A percentile compares a stretch with the other conserved stretches of the same genome.
Conservation (phyloP, 2,888 invertebrate genomes). For the Erannis defoliaria region DNA sequence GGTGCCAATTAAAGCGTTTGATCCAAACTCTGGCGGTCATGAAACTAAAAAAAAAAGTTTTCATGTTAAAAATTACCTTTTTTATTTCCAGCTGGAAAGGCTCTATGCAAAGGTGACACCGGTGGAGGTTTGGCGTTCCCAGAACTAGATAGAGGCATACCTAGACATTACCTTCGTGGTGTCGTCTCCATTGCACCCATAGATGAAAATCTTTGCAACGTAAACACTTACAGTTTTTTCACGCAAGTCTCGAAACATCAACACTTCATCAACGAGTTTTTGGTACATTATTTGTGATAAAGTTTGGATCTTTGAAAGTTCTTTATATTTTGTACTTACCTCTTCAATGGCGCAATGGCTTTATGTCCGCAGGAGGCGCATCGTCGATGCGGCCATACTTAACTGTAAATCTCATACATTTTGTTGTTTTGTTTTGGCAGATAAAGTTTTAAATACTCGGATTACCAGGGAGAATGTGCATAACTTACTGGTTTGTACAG, state of each 20-base stretch:
- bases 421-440: no score
- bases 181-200: conserved; percentile 68
- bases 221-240: conserved; percentile 60
- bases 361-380: no score
- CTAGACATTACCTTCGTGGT: conserved; percentile 69
- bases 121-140: conserved; percentile 73
- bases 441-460: no score
- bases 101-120: conserved; percentile 75
- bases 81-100: conserved; percentile 34
- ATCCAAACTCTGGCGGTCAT: no score
- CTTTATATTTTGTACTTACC: no score
- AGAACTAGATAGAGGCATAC: conserved; percentile 49
- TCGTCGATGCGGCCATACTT: no score
- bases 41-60: no score
- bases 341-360: no score
- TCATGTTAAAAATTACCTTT: neutral
- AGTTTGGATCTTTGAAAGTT: neutral
- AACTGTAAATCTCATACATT: no score
- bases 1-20: no score
- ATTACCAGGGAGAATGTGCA: no score
- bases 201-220: conserved; percentile 61
- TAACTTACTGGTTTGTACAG: no score
- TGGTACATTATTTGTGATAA: conserved; percentile 5
- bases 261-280: conserved; percentile 59
- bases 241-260: conserved; percentile 65